A percentile compares a stretch with the other conserved stretches of the same genome.
phyloP scores from a whole-genome alignment of 2,797 vertebrate species.

The Scomberomorus guttatus region DNA sequence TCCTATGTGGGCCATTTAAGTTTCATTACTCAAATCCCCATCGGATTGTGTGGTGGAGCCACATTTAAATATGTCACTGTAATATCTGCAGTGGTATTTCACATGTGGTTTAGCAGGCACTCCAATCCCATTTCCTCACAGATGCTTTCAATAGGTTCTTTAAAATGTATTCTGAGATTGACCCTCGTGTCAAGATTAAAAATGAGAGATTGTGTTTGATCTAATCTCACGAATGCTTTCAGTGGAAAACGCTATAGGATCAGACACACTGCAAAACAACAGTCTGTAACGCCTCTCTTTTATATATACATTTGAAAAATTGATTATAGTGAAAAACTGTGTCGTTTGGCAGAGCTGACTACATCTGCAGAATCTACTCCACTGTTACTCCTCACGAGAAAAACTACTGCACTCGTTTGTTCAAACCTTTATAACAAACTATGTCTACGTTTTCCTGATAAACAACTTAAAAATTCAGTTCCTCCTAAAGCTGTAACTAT shows the following conservation, averaged over 20 bases:
- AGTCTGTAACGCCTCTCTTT: no score
- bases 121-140: conserved; percentile 11
- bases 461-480: not conserved
- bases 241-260: conserved; percentile 2
- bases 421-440: not conserved
- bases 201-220: conserved; percentile 25
- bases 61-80: conserved; percentile 42
- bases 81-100: conserved; percentile 40
- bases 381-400: not conserved
- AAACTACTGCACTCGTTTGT: not conserved
- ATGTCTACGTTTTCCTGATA: not conserved
- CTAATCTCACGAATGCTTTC: conserved; percentile 20
- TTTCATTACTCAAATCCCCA: conserved; percentile 56
- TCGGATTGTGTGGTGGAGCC: not conserved
- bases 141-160: conserved; percentile 7
- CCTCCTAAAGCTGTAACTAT: not conserved
- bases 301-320: not conserved
- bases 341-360: not conserved
- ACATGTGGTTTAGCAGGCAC: conserved; percentile 23
- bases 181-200: conserved; percentile 28
- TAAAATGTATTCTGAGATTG: conserved; percentile 20
- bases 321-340: not conserved
- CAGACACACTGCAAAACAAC: not conserved
- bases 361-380: not conserved
- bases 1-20: conserved; percentile 38